Base-by-base conservation (phyloP, 2,888 invertebrate species). In the Lottia gigantea region DNA sequence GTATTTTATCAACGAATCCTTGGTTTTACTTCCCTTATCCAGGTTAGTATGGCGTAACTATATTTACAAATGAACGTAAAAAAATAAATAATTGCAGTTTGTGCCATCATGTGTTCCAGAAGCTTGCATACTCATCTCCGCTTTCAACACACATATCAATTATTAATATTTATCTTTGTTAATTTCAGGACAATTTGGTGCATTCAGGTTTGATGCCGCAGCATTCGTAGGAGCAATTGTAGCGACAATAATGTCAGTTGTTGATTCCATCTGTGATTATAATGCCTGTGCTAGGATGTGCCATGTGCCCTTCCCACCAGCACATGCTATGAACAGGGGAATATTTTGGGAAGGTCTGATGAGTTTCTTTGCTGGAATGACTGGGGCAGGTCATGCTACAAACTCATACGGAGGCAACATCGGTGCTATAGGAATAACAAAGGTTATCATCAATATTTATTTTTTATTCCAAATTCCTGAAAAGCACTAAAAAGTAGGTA, bases 371-470 rank as follows among this genome's bases (percentile, higher is more conserved):
- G 94, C 94, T 0, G 95, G 95, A 0, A 90, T 95, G 7, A 93
- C 94, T 92, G 95, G 95, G 15, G 92, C 94, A 62, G 95, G 95
- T 1, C 95, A 95, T 83, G 95, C 95, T 0, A 94, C 95, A 67
- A 95, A 95, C 81, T 95, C 95, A 0, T 95, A 95, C 83, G 94
- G 95, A 26, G 95, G 95, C 86, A 96, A 96, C 87, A 95, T 96
- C 61, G 96, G 95, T 0, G 95, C 95, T 2, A 95, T 96, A 78
- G 95, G 95, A 62, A 92, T 95, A 0, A 95, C 95, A 2, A 93
- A 93, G 91, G 94, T 94, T 79, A 74, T 61, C 7, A 23, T 23
- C 61, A 19, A 6, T 23, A 23, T 61, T 15, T 0, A 14, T 11
- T 12, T 23, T 23, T 23, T 14, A 23, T 23, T 23, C 55, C 3